Evolutionary conservation across 2,113 vertebrate species (phyloP).

Genomic region (Stegostoma tigrinum): DNA sequence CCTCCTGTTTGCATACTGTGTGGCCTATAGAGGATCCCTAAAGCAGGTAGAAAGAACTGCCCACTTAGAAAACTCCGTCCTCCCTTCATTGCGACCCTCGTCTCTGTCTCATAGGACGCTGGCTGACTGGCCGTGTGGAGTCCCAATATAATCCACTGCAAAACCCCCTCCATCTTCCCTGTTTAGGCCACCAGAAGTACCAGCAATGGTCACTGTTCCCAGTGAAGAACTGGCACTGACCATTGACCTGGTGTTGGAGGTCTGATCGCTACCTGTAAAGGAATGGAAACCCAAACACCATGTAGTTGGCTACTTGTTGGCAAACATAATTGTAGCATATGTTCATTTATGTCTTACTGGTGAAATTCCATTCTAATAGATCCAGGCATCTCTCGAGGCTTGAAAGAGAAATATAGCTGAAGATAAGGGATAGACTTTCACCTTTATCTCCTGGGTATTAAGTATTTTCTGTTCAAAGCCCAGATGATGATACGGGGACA

Average conservation of each 20-base stretch:
- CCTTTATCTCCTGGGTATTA: neutral
- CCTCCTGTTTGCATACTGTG: neutral
- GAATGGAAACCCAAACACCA: neutral
- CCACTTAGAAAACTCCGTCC: too few species aligned
- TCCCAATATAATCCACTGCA: too few species aligned
- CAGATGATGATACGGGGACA: neutral
- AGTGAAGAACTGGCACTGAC: neutral
- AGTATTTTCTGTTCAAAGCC: neutral
- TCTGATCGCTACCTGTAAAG: neutral
- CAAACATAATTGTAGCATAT: neutral
- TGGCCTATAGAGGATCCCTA: too few species aligned
- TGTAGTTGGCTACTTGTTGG: neutral
- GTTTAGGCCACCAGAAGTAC: too few species aligned
- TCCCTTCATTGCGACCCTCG: too few species aligned
- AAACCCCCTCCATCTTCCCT: too few species aligned
- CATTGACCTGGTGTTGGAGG: neutral
- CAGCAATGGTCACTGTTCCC: too few species aligned
- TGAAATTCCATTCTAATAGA: neutral
- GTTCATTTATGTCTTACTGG: neutral
- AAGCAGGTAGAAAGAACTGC: too few species aligned
- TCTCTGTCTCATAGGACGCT: neutral
- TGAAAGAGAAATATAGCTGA: neutral
- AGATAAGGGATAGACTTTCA: neutral
- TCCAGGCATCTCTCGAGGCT: neutral
- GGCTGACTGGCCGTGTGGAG: too few species aligned